phyloP scores from a whole-genome alignment of 2,888 invertebrate genomes.

The Odontomyia ornata region DNA sequence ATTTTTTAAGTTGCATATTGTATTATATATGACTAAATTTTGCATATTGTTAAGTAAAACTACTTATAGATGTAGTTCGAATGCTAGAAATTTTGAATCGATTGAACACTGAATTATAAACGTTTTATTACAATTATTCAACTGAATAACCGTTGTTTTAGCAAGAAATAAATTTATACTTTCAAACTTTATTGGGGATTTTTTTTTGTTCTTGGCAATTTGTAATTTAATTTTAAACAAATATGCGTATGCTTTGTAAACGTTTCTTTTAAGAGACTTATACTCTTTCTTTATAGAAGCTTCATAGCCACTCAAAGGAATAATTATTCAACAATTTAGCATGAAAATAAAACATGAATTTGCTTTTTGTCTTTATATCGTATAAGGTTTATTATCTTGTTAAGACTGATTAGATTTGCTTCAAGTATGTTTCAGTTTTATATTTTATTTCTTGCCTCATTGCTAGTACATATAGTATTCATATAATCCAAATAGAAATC shows the following conservation, averaged over 20 bases:
- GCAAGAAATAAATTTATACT: conserved; percentile 17
- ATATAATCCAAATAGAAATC: conserved; percentile 19
- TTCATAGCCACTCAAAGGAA: too few relatives aligned
- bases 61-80: conserved; percentile 30
- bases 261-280: too few relatives aligned
- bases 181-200: background rate
- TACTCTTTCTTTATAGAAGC: too few relatives aligned
- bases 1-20: background rate
- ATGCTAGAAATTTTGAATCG: conserved; percentile 23
- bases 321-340: too few relatives aligned
- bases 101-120: conserved; percentile 18
- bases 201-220: conserved; percentile 15
- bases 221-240: conserved; percentile 11
- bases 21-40: conserved; percentile 23
- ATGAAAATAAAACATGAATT: too few relatives aligned
- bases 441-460: conserved; percentile 8
- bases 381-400: background rate
- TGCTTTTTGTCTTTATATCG: background rate
- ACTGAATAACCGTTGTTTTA: background rate
- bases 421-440: too few relatives aligned
- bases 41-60: conserved; percentile 36
- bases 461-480: background rate
- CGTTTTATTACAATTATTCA: too few relatives aligned
- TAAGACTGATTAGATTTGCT: background rate
- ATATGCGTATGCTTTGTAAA: too few relatives aligned